Base-by-base conservation (phyloP, 2,888 invertebrate genomes). In the Ophion costatus region DNA sequence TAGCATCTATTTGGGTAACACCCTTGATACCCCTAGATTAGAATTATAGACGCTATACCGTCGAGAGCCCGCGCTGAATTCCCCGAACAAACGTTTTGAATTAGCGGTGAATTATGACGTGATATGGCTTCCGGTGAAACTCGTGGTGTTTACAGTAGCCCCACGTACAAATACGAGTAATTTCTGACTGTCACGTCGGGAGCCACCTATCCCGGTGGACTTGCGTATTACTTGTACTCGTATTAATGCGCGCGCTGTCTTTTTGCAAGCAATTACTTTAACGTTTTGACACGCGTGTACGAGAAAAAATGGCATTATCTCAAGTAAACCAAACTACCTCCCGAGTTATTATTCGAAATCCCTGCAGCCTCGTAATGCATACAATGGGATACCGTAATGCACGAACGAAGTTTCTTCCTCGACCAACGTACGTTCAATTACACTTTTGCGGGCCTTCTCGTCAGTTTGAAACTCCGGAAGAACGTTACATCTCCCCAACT, bases 41-140 rank as follows among this genome's bases (percentile, higher is more conserved):
- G 76, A 82, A 85, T 85, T 85, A 82, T 80, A 67, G 67, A 63
- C 64, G 29, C 61, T 51, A 73, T 61, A 51, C 33, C 20, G 17
- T 17, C 29, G 22, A 20, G n/a, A 20, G 5, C 17, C 73, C 24
- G 33, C 61, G 45, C 29, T 71, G 76, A 80, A 85, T 80, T 82
- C 80, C 67, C 85, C 24, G 57, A 76, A 77, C 82, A 82, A 85
- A 80, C 85, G 80, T 82, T 85, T 76, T 77, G 73, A 76, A 76
- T 85, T 77, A 85, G 80, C 66, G 57, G 63, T 85, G 82, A 85
- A 80, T 85, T 77, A 82, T 73, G 69, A 79, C 66, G 71, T 20
- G 67, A 75, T 71, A 57, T 61, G 57, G 64, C 51, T 56, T 33
- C 20, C 51, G 22, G 75, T 38, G 61, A 56, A 71, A 69, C 73